Evolutionary conservation across 2,797 vertebrate species (phyloP), one percentile per base, ranked within the genome.

Genomic region (Urophycis tenuis): DNA sequence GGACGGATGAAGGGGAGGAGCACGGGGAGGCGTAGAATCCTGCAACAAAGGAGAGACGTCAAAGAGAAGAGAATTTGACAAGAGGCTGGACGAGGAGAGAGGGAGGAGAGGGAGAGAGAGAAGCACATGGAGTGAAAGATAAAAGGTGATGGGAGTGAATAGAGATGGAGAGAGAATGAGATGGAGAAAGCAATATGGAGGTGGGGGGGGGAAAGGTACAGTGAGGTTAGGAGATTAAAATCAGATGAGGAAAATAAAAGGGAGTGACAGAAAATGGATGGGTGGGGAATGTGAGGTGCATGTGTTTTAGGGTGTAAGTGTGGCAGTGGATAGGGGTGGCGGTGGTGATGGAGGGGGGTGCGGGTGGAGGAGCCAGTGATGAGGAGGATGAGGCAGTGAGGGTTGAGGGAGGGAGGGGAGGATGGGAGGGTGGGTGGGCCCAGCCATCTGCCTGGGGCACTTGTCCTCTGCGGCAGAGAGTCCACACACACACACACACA

Each of bases 361-460:
- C 34, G 67, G 30, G 9, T 19, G 12, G 49, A 29, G 35, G 2
- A 12, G 30, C 17, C 29, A 22, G 31, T 7, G 29, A 25, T 9
- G 34, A 29, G 33, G 49, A 45, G 49, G 71, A 17, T 39, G 49
- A 22, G 49, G 25, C 3, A n/a, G n/a, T n/a, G n/a, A n/a, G n/a
- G n/a, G n/a, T n/a, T 11, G 67, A 12, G 67, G 25, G 29, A 15
- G 25, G 25, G 67, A 30, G 5, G 30, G 12, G 67, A 12, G 67
- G 25, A 12, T 5, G 25, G 25, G 67, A 30, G 5, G 30, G 12
- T 10, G 34, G 25, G 31, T 30, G 45, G 34, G 71, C 92, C 91
- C 87, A 86, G 53, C 91, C 92, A 93, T 93, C 92, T 93, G 92
- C 88, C 90, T 89, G 81, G 85, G 53, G 85, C 87, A 76, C 85